Evolutionary conservation across 2,797 vertebrate genomes (phyloP), one percentile per base, ranked within the genome.

Genomic region (Rhinella marina): DNA sequence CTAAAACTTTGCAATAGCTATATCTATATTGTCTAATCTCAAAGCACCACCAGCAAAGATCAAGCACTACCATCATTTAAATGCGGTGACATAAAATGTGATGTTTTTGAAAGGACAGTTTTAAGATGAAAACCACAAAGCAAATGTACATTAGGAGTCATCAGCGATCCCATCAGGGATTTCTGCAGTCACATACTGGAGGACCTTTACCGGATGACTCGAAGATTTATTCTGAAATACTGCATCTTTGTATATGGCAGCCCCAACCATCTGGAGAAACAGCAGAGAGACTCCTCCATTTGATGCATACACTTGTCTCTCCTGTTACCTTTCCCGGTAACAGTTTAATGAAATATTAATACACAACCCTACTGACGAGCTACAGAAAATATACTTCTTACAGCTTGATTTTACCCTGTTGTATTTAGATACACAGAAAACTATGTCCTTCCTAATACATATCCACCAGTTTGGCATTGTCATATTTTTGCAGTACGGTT

Each of bases 271-370:
- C 57, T 59, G 19, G 16, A 59, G 19, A 59, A 17, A 11, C 54
- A 57, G 54, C 56, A 61, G 19, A 64, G 25, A 23, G 10, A 75
- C 29, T 57, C 70, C 56, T 48, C 25, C 12, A 6, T 29, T 41
- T 73, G 10, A 72, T 41, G 27, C 27, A 50, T 75, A 32, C n/a
- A 50, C 66, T 72, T 73, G 25, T 81, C 59, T 54, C 48, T 84
- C 84, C 48, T 77, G 61, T 41, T 86, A 56, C 66, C 54, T 41
- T 86, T n/a, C 50, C 72, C 48, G 78, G 86, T 88, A 85, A 88
- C 32, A 50, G 77, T 64, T 81, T 86, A 82, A 86, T 89, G 70
- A 89, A 83, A 86, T 89, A 89, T 86, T 89, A 80, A 89, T 89
- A 52, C 41, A 17, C 72, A 68, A 78, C 82, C 86, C 59, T 88